phyloP scores from a whole-genome alignment of 2,113 vertebrate genomes.

The Microtus pennsylvanicus region DNA sequence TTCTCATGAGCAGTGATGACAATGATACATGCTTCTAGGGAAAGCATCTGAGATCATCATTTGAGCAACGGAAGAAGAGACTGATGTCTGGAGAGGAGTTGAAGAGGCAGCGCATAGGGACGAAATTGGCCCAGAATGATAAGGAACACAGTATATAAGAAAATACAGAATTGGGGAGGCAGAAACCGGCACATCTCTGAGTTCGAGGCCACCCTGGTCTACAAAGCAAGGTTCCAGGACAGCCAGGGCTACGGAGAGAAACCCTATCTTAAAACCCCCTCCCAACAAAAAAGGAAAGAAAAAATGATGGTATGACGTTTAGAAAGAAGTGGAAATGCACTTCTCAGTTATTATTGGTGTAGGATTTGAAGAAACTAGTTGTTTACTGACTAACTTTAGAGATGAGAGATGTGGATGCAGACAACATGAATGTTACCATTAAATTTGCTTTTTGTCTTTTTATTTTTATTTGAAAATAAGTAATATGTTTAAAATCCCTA shows the following conservation, averaged over 20 bases:
- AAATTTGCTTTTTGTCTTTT: neutral
- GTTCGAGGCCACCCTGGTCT: neutral
- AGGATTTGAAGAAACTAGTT: neutral
- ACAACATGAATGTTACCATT: neutral
- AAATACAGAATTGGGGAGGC: neutral
- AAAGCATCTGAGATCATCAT: neutral
- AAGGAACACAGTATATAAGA: neutral
- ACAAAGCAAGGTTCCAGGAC: neutral
- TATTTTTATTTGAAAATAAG: constrained; percentile 18
- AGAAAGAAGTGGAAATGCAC: neutral
- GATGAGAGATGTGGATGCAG: neutral
- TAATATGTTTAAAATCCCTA: neutral
- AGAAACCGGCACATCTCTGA: neutral
- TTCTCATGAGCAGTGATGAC: neutral
- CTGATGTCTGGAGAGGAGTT: neutral
- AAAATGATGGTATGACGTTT: neutral
- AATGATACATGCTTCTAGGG: neutral
- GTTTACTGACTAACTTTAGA: constrained; percentile 32
- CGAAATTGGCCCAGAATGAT: neutral
- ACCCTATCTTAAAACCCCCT: neutral
- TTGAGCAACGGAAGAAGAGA: neutral
- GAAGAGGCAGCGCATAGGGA: neutral
- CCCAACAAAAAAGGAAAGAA: neutral
- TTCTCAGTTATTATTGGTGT: neutral
- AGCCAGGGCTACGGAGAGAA: neutral